phyloP scores from a whole-genome alignment of 1,140 invertebrate species.

The Bombyx mori region ASM3026992v2 NC_085129.1:9365501-9366000 shows the following conservation, averaged over 20 bases:
- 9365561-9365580: too few relatives aligned
- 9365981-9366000: not conserved
- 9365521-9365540: too few relatives aligned
- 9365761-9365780: conserved; percentile 2
- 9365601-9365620: too few relatives aligned
- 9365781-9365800: conserved; percentile 10
- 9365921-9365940: conserved; percentile 47
- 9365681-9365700: too few relatives aligned
- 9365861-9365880: conserved; percentile 38
- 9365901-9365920: conserved; percentile 28
- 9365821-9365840: conserved; percentile 29
- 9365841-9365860: conserved; percentile 39
- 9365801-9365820: conserved; percentile 12
- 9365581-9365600: too few relatives aligned
- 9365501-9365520: too few relatives aligned
- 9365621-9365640: too few relatives aligned
- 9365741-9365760: conserved; percentile 24
- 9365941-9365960: conserved; percentile 21
- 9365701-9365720: too few relatives aligned
- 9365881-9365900: conserved; percentile 36
- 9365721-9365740: conserved; percentile 10
- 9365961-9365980: conserved; percentile 23
- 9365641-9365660: too few relatives aligned
- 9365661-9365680: too few relatives aligned
- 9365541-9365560: too few relatives aligned